These are phyloP conservation scores for Lasioglossum morio DNA, from an alignment of 2,888 invertebrate species.

Conservation along the genomic window DNA sequence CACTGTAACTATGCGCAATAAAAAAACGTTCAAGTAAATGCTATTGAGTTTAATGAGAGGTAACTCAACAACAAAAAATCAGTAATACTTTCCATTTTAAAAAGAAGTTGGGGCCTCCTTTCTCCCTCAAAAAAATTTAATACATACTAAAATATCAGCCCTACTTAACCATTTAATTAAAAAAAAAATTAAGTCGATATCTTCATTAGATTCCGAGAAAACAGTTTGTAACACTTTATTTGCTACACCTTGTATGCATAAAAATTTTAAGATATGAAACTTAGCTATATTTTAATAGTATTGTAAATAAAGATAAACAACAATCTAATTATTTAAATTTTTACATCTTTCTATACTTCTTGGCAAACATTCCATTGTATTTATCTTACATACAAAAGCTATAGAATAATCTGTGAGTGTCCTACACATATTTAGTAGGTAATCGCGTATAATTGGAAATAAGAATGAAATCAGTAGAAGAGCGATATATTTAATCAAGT, in stretches of 20 bases:
- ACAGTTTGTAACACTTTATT: too few species aligned
- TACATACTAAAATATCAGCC: too few species aligned
- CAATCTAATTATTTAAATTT: not conserved
- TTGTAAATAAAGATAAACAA: not conserved
- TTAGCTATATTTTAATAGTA: not conserved
- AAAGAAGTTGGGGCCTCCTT: too few species aligned
- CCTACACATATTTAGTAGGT: conserved; percentile 29
- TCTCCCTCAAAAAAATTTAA: too few species aligned
- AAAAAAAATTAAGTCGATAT: too few species aligned
- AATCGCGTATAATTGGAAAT: conserved; percentile 4
- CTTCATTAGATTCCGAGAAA: too few species aligned
- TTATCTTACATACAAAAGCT: conserved; percentile 9
- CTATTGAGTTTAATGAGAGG: too few species aligned
- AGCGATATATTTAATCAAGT: conserved; percentile 34
- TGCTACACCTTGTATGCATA: not conserved
- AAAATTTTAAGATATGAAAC: not conserved
- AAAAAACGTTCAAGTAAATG: too few species aligned
- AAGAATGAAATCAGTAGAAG: conserved; percentile 27
- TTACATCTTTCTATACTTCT: not conserved
- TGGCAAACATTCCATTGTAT: conserved; percentile 2
- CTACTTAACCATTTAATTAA: too few species aligned
- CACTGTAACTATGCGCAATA: too few species aligned
- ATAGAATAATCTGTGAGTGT: not conserved
- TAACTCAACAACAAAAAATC: too few species aligned
- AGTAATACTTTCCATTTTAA: too few species aligned